Base-by-base conservation (phyloP, 1,140 invertebrate genomes). In the Halictus rubicundus region DNA sequence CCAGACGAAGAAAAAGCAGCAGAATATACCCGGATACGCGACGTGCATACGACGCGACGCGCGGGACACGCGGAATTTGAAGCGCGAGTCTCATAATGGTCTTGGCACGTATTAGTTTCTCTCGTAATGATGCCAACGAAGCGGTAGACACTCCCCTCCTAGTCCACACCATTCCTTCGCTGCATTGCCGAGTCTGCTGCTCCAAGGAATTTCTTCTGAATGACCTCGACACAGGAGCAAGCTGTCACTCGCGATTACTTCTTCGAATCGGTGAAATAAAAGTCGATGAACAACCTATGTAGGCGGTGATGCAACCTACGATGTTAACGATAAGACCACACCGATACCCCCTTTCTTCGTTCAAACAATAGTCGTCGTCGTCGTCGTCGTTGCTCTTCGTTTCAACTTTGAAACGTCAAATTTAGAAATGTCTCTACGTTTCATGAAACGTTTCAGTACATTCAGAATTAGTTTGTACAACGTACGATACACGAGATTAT, bases 101-200 rank as follows among this genome's bases (percentile, higher is more conserved):
- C 65, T n/a, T 23, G 12, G 39, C 64, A 73, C 71, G 69, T 76
- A 80, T 80, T 80, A 80, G 72, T 75, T 75, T 68, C 64, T 76
- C 71, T 68, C 78, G 72, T 80, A 76, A 76, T 76, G 78, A 80
- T 68, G 65, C 72, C 32, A 49, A 75, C 37, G 70, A 66, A 73
- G 61, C 2, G 23, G 39, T 16, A 23, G 19, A 23, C 52, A 66
- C 49, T 65, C 52, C 70, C 42, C 42, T 46, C 42, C 65, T 66
- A 23, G 32, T 52, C 32, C 32, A 32, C 32, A 4, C 32, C 42
- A 46, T 73, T 65, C 69, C 66, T 59, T 16, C 25, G 54, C 59
- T 23, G 61, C 59, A 21, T 37, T 32, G 63, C 32, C 32, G 32
- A 32, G 32, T 32, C 3, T 1, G 32, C 32, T 49, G 54, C 52